These are phyloP conservation scores for Kryptolebias ocellatus DNA, from an alignment of 2,797 vertebrate species.

Conservation along the genomic window DNA sequence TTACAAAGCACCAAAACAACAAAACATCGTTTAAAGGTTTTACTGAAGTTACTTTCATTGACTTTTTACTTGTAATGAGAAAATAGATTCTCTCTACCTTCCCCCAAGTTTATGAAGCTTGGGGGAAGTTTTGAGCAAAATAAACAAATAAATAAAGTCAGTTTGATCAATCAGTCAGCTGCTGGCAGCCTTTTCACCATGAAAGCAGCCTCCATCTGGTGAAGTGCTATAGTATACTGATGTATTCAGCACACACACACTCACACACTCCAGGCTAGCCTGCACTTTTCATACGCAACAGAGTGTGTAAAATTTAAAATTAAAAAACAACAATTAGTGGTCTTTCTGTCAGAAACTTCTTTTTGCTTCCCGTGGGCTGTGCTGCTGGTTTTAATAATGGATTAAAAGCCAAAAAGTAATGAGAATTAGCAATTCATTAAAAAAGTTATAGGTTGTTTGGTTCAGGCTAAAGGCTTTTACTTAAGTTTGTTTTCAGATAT, in stretches of 20 bases:
- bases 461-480: constrained; percentile 45
- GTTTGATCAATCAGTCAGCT: constrained; percentile 69
- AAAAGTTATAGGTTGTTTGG: constrained; percentile 54
- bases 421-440: constrained; percentile 68
- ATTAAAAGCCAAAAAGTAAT: constrained; percentile 64
- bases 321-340: constrained; percentile 21
- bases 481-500: constrained; percentile 39
- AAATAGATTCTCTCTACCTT: constrained; percentile 20
- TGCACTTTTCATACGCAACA: constrained; percentile 39
- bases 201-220: constrained; percentile 50
- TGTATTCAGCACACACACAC: constrained; percentile 23
- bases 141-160: constrained; percentile 41
- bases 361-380: constrained; percentile 40
- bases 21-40: too few species aligned
- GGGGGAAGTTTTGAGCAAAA: constrained; percentile 43
- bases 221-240: constrained; percentile 27
- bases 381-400: constrained; percentile 48
- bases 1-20: too few species aligned
- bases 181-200: constrained; percentile 52
- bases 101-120: constrained; percentile 39
- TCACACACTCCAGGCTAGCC: constrained; percentile 41
- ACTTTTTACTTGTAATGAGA: background rate
- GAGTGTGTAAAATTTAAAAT: constrained; percentile 30
- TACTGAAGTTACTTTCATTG: too few species aligned
- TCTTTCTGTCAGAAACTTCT: constrained; percentile 29